phyloP scores from a whole-genome alignment of 53 echinoderm and acorn worm species.

The Crossaster papposus region DNA sequence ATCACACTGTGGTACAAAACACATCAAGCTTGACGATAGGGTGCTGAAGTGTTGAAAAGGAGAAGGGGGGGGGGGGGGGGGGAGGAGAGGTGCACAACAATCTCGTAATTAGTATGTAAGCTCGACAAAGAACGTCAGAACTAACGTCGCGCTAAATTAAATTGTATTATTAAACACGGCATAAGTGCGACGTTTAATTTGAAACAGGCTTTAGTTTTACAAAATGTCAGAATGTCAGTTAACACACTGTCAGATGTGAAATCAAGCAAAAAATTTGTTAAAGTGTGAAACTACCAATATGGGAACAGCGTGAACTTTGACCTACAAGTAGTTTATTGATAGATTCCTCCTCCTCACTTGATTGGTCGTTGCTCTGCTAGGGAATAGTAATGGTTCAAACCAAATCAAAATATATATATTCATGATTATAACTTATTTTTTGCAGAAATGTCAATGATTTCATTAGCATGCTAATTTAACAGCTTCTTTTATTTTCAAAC shows the following conservation, averaged over 20 bases:
- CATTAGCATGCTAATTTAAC: no score
- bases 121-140: not conserved
- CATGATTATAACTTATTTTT: not conserved
- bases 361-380: constrained; percentile 48
- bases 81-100: not conserved
- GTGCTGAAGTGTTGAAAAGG: not conserved
- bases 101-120: not conserved
- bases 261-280: not conserved
- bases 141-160: no score
- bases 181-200: no score
- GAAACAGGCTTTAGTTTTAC: not conserved
- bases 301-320: constrained; percentile 21
- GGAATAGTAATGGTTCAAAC: constrained; percentile 24
- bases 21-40: not conserved
- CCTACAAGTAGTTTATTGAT: constrained; percentile 30
- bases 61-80: not conserved
- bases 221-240: not conserved
- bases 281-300: not conserved
- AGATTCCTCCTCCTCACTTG: constrained; percentile 47
- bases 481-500: not conserved
- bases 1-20: no score
- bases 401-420: not conserved
- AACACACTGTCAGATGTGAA: not conserved
- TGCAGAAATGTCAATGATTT: not conserved
- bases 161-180: no score